Evolutionary conservation across 1,140 invertebrate species (phyloP).

Genomic region (Drosophila sproati): DNA sequence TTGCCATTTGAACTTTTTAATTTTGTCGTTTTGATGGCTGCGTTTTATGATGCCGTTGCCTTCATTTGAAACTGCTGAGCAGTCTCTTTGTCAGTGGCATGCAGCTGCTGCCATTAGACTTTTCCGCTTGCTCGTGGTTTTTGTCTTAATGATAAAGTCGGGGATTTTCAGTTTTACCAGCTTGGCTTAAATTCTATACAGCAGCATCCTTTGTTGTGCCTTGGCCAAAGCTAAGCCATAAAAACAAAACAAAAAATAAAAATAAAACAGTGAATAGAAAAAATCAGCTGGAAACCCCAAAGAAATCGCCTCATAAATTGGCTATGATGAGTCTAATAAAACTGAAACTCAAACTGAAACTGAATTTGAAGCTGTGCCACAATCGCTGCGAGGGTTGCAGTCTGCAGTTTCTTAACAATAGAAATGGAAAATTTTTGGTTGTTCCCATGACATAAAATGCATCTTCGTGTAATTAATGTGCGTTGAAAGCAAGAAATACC

Average conservation of each 20-base stretch:
- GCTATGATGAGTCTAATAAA: conserved; percentile 72
- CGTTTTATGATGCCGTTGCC: conserved; percentile 79
- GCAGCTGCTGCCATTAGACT: conserved; percentile 35
- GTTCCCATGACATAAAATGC: conserved; percentile 77
- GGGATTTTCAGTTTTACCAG: conserved; percentile 60
- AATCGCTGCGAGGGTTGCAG: conserved; percentile 60
- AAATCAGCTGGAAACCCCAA: conserved; percentile 63
- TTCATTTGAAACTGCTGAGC: conserved; percentile 52
- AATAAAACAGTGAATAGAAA: conserved; percentile 42
- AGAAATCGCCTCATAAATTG: conserved; percentile 70
- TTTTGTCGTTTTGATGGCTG: conserved; percentile 80
- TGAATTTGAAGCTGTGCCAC: conserved; percentile 3
- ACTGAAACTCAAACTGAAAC: conserved; percentile 44
- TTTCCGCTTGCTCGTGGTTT: conserved; percentile 61
- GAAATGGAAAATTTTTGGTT: conserved; percentile 27
- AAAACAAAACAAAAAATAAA: conserved; percentile 50
- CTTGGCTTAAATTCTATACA: conserved; percentile 56
- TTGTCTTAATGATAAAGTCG: conserved; percentile 73
- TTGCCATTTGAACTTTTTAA: conserved; percentile 81
- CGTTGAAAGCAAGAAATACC: conserved; percentile 39
- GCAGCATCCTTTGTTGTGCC: conserved; percentile 68
- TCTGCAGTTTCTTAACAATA: conserved; percentile 21
- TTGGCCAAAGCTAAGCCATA: conserved; percentile 68
- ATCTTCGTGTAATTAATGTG: conserved; percentile 77
- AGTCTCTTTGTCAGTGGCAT: too few species aligned